Base-by-base conservation (phyloP, 92 coral and sea anemone species). In the Heteractis magnifica region DNA sequence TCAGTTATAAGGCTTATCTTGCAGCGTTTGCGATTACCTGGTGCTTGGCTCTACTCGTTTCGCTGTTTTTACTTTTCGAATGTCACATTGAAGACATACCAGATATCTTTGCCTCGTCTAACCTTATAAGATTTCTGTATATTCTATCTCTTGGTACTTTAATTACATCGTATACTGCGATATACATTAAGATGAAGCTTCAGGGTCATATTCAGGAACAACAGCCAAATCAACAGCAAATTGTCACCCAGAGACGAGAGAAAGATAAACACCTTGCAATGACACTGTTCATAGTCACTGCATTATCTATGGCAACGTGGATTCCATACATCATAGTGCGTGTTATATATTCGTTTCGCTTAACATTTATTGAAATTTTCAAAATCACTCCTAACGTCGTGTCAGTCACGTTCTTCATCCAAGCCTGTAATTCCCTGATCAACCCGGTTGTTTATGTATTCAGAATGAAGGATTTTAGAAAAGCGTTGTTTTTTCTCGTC, bases 211-310 rank as follows among this genome's bases (percentile, higher is more conserved):
- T 6, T 5, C 23, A 41, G 15, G 76, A 65, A 50, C 60, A 20
- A 65, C 72, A 65, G 6, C 20, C 13, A 4, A 11, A 65, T 51
- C 60, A 16, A 10, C 62, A 8, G 11, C 18, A 6, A 19, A 64
- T 65, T 18, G 12, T 74, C 15, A 19, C 68, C 8, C 48, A 65
- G 48, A 80, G 62, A 65, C 50, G 76, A 48, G 13, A 65, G 56
- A 68, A 58, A 53, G 83, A 80, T n/a, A 51, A 19, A 70, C 77
- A 80, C 49, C 83, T 80, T 49, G 83, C 83, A 6, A 68, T 65
- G 0, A 80, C 83, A 10, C 72, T 80, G 34, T 51, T 80, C 48
- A 80, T 80, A 49, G 83, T 80, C 9, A 80, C 83, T 18, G 53
- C 49, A n/a, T 34, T 80, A 12, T 80, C 83, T 15, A 49, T 80